phyloP scores from a whole-genome alignment of 2,797 vertebrate species.

The Falco berigora region DNA sequence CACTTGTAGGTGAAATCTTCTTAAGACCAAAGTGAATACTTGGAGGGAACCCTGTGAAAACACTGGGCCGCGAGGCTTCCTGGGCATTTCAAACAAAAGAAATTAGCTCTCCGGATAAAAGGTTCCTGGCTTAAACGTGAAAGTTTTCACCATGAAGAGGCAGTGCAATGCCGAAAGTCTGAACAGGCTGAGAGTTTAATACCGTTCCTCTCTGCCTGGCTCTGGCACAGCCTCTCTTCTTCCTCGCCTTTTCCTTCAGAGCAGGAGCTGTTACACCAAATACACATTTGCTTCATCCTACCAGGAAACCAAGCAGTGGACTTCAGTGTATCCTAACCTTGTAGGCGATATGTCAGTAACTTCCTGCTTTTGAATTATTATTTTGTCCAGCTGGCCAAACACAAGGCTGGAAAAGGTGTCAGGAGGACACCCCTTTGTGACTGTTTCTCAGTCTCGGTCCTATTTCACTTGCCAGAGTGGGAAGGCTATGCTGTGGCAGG shows the following conservation, averaged over 20 bases:
- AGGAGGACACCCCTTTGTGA: background rate
- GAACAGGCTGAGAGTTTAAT: background rate
- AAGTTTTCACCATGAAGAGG: constrained; percentile 21
- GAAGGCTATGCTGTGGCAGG: background rate
- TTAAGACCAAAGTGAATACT: constrained; percentile 61
- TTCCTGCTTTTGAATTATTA: background rate
- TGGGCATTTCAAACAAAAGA: constrained; percentile 55
- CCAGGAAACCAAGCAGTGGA: background rate
- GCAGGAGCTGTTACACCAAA: background rate
- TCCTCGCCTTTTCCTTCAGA: background rate
- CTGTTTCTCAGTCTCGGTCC: background rate
- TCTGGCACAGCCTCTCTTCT: background rate
- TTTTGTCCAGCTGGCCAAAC: background rate
- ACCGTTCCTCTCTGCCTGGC: background rate
- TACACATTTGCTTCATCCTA: background rate
- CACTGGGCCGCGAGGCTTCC: background rate
- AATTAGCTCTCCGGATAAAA: background rate
- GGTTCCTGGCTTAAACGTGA: constrained; percentile 16
- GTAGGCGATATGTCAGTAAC: background rate
- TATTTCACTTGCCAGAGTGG: background rate
- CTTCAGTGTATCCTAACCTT: background rate
- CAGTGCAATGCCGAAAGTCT: background rate
- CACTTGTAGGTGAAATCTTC: constrained; percentile 70
- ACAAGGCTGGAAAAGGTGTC: background rate
- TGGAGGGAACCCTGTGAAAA: constrained; percentile 57